Evolutionary conservation across 1,140 invertebrate species (phyloP).

Genomic region (Drosophila lini): DNA sequence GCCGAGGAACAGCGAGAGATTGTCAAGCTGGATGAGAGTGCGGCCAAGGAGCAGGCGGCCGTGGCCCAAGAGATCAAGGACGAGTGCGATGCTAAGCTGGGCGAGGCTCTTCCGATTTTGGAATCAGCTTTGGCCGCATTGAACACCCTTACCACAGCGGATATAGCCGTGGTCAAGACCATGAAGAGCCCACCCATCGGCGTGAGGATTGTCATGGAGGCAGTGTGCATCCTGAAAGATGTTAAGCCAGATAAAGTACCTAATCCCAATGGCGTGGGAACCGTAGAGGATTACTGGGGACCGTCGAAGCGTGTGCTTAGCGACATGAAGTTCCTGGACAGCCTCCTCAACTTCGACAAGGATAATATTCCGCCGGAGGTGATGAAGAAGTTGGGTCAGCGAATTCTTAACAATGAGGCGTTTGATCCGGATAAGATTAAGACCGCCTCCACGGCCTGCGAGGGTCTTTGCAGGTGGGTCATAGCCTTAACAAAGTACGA

Average conservation of each 20-base stretch:
- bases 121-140: slow-evolving; percentile 95
- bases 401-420: slow-evolving; percentile 91
- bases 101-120: slow-evolving; percentile 96
- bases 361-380: slow-evolving; percentile 93
- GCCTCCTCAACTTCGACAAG: slow-evolving; percentile 94
- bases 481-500: slow-evolving; percentile 97
- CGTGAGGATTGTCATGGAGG: slow-evolving; percentile 98
- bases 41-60: slow-evolving; percentile 89
- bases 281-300: slow-evolving; percentile 96
- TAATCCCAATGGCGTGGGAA: slow-evolving; percentile 91
- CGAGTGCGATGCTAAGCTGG: slow-evolving; percentile 97
- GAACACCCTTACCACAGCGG: slow-evolving; percentile 95
- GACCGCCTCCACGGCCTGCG: slow-evolving; percentile 90
- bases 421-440: slow-evolving; percentile 97
- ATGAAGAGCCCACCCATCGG: slow-evolving; percentile 99
- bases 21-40: slow-evolving; percentile 87
- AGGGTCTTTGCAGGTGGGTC: slow-evolving; percentile 96
- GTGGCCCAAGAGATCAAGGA: slow-evolving; percentile 96
- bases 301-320: slow-evolving; percentile 95
- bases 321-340: slow-evolving; percentile 95
- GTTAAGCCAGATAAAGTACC: slow-evolving; percentile 82
- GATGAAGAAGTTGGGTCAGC: slow-evolving; percentile 94
- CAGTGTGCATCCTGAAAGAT: slow-evolving; percentile 96
- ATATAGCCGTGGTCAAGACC: slow-evolving; percentile 97
- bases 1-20: slow-evolving; percentile 87